Conservation (phyloP, 2,113 vertebrate genomes). For the Strix uralensis region DNA sequence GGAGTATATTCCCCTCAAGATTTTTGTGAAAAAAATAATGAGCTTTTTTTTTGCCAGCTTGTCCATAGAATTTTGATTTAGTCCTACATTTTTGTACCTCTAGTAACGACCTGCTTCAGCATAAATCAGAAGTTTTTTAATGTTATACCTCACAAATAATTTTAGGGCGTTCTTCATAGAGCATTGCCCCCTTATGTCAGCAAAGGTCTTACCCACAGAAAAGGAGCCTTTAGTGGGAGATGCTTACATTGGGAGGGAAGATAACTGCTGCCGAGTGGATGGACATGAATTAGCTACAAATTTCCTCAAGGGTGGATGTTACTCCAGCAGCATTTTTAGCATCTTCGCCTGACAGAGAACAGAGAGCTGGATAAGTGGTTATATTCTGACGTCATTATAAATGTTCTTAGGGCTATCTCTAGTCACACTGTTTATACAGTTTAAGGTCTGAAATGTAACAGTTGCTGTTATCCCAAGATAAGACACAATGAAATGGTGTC, state of each 20-base stretch:
- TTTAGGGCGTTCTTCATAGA: background rate
- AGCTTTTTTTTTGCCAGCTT: background rate
- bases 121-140: background rate
- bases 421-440: conserved; percentile 17
- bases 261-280: background rate
- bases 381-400: background rate
- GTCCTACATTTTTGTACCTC: background rate
- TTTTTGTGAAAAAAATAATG: background rate
- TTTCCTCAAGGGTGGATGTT: background rate
- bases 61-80: background rate
- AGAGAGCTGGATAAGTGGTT: background rate
- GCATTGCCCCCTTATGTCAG: background rate
- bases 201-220: background rate
- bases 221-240: background rate
- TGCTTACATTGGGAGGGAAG: background rate
- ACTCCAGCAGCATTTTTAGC: background rate
- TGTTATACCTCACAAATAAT: background rate
- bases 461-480: conserved; percentile 42
- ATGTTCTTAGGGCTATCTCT: conserved; percentile 5
- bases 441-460: conserved; percentile 7
- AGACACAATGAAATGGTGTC: conserved; percentile 23
- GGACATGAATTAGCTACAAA: background rate
- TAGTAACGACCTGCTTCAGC: background rate
- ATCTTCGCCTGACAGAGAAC: background rate
- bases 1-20: background rate